These are phyloP conservation scores for Drosophila kanapiae DNA, from an alignment of 1,140 invertebrate species.

Conservation along the genomic window DNA sequence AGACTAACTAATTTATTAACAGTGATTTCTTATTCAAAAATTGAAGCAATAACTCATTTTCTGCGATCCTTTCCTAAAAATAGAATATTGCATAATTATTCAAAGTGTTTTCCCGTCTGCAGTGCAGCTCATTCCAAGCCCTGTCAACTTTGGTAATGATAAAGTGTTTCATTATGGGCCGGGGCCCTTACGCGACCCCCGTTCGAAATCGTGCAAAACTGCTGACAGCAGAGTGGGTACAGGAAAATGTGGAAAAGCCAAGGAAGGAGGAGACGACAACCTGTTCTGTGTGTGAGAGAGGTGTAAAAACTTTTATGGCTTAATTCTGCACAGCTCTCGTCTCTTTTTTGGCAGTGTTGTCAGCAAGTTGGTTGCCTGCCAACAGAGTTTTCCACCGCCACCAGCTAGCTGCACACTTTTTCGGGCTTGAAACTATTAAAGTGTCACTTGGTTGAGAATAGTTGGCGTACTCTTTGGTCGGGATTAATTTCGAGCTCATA, in stretches of 20 bases:
- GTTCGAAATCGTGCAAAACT: conserved; percentile 52
- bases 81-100: conserved; percentile 33
- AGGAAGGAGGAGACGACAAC: conserved; percentile 12
- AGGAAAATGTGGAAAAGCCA: conserved; percentile 18
- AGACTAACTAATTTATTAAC: background rate
- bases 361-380: conserved; percentile 52
- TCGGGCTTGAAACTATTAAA: conserved; percentile 46
- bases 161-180: conserved; percentile 74
- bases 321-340: conserved; percentile 39
- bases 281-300: conserved; percentile 36
- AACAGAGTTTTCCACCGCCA: conserved; percentile 15
- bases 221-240: conserved; percentile 51
- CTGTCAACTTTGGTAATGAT: conserved; percentile 79
- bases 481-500: conserved; percentile 27
- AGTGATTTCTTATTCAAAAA: conserved; percentile 3
- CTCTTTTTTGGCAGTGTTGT: conserved; percentile 45
- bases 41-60: conserved; percentile 14
- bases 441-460: conserved; percentile 38
- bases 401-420: conserved; percentile 13
- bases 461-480: conserved; percentile 14
- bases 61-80: background rate
- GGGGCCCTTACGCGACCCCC: conserved; percentile 9
- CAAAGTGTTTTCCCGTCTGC: conserved; percentile 20
- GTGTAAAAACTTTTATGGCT: conserved; percentile 53
- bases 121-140: conserved; percentile 62